Conservation (phyloP, 2,797 vertebrate species). For the Alcedo quadribrachys region DNA sequence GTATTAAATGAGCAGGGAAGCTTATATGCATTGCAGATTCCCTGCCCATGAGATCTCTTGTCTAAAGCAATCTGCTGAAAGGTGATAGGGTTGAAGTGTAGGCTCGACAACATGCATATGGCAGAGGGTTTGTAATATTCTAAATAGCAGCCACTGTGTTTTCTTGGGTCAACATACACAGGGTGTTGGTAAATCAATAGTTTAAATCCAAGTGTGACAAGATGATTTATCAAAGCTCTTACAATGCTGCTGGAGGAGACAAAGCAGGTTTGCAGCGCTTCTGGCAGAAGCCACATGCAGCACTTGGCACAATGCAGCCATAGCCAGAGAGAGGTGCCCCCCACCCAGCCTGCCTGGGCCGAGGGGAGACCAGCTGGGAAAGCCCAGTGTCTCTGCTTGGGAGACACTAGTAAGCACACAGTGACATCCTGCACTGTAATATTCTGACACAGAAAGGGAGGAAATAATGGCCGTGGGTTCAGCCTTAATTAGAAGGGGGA, state of each 20-base stretch:
- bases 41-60: constrained; percentile 84
- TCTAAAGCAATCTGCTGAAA: constrained; percentile 86
- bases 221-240: constrained; percentile 75
- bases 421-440: constrained; percentile 61
- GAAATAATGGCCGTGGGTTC: constrained; percentile 59
- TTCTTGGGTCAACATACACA: constrained; percentile 74
- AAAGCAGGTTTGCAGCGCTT: constrained; percentile 49
- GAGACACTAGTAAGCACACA: constrained; percentile 65
- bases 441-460: constrained; percentile 27
- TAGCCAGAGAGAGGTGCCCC: constrained; percentile 33
- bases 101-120: constrained; percentile 83
- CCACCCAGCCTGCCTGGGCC: neutral
- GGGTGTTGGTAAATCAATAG: constrained; percentile 80
- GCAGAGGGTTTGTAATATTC: constrained; percentile 81
- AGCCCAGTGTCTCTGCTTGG: constrained; percentile 13
- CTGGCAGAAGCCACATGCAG: constrained; percentile 63
- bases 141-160: constrained; percentile 76
- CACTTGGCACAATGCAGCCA: neutral
- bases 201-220: constrained; percentile 76
- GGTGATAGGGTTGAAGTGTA: constrained; percentile 82
- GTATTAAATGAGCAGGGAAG: constrained; percentile 83
- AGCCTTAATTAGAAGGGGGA: constrained; percentile 44
- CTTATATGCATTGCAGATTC: constrained; percentile 87
- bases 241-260: constrained; percentile 52
- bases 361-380: constrained; percentile 54